Conservation (phyloP, 92 coral and sea anemone species). For the Micromussa lordhowensis region DNA sequence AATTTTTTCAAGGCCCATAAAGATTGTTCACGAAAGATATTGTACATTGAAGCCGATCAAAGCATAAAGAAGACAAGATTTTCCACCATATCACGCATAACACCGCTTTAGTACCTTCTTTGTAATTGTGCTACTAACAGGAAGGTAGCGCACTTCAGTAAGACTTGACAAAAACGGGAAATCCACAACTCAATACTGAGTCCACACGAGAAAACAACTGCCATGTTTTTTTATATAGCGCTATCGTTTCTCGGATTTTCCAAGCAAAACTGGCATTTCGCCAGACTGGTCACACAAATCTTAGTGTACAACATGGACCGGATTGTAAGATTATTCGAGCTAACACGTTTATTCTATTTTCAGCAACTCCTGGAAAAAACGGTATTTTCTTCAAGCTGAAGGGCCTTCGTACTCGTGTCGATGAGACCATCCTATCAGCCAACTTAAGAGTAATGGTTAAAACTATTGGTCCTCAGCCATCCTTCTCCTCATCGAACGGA, state of each 20-base stretch:
- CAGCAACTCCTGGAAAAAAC: background rate
- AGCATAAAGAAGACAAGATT: background rate
- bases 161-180: too few species aligned
- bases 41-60: background rate
- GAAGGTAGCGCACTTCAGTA: background rate
- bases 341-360: background rate
- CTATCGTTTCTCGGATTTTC: too few species aligned
- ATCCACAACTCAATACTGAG: too few species aligned
- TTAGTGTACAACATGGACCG: too few species aligned
- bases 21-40: background rate
- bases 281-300: too few species aligned
- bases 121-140: background rate
- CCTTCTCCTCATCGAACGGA: background rate
- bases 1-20: too few species aligned
- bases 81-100: background rate
- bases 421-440: constrained; percentile 16
- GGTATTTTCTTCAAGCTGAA: constrained; percentile 15
- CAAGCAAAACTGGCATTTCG: background rate
- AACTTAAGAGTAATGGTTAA: background rate
- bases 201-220: too few species aligned
- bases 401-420: background rate
- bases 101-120: background rate
- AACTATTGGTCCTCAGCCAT: background rate
- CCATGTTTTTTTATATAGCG: too few species aligned
- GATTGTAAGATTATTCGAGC: background rate